Evolutionary conservation across 2,888 invertebrate species (phyloP), one percentile per base, ranked within the genome.

Genomic region (Lepidocyrtoides sp.): DNA sequence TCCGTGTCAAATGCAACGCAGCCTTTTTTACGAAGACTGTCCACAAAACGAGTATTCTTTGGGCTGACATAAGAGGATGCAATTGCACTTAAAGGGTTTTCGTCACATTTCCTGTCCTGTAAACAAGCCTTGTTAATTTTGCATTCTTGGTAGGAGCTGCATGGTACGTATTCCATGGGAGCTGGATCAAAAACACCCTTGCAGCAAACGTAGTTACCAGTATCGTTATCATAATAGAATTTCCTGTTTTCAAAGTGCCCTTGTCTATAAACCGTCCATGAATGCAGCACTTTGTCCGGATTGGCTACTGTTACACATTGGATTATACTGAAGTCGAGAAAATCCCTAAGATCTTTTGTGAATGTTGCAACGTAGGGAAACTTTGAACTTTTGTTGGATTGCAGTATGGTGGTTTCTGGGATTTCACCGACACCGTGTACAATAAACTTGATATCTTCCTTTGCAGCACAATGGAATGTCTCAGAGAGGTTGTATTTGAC

Each of bases 91-190:
- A 81, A 32, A 41, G 85, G 86, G 44, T 57, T 81, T 44, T 89
- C 82, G 29, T 85, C 85, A 63, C 92, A 92, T 44, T 81, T 81
- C n/a, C 88, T 86, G 17, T 92, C 92, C 10, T 41, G 32, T 36
- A 92, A 63, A 20, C 92, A 92, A 17, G 89, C 89, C 51, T 90
- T 92, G 77, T 92, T 92, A 26, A 92, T 92, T 87, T 92, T 92
- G 17, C 92, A 92, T 32, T 92, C 92, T 23, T 90, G 90, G 44
- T 92, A 83, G 0, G 92, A 92, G 10, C 86, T 88, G 57, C 92
- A 92, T n/a, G 92, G 92, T 29, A 92, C 92, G 48, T 51, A 92
- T 4, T 92, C 92, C 89, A 92, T 92, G 8, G 89, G 92, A 48
- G 54, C 44, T 2, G 92, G 92, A n/a, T 92, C 89, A 51, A 32